Evolutionary conservation across 2,888 invertebrate species (phyloP), one percentile per base, ranked within the genome.

Genomic region (Macrophya annulata): DNA sequence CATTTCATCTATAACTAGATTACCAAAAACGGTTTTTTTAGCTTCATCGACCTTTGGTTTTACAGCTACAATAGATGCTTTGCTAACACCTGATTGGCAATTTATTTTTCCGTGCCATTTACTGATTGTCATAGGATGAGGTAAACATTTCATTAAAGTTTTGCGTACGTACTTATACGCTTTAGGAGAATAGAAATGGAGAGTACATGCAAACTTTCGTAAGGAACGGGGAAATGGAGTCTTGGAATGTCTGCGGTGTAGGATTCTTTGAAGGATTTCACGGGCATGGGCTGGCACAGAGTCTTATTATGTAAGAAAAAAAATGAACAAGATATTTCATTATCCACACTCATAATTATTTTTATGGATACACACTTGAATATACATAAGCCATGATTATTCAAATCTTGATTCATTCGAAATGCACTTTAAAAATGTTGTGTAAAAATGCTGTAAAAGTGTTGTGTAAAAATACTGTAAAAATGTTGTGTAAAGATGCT

Each of bases 21-120:
- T 74, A 85, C 89, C 89, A 84, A 88, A 65, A 48, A 89, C 74
- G 55, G 85, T 86, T 45, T 87, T 72, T 21, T 85, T 72, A 31
- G 85, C 83, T 83, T 55, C n/a, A n/a, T 84, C 9, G 10, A 62
- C 84, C 65, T 88, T 88, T 17, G 21, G 31, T 85, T 88, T 87
- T 76, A 91, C 86, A 25, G 87, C 55, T 12, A 84, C 40, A 85
- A 91, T 88, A 15, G 88, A 86, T 87, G 89, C 89, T 25, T 85
- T 83, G 15, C 89, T 88, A 77, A 92, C 90, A 1, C 91, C 91
- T 15, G 91, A 90, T 21, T 87, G 85, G 0, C 88, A 89, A 87
- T 90, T 85, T 17, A 90, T 85, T 68, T 72, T 85, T 10, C 71
- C 51, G 85, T 90, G 89, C 91, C 90, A 92, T 68, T 87, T 89